A percentile compares a stretch with the other conserved stretches of the same genome.
phyloP scores from a whole-genome alignment of 1,140 invertebrate genomes.

The Rhynchophorus ferrugineus region DNA sequence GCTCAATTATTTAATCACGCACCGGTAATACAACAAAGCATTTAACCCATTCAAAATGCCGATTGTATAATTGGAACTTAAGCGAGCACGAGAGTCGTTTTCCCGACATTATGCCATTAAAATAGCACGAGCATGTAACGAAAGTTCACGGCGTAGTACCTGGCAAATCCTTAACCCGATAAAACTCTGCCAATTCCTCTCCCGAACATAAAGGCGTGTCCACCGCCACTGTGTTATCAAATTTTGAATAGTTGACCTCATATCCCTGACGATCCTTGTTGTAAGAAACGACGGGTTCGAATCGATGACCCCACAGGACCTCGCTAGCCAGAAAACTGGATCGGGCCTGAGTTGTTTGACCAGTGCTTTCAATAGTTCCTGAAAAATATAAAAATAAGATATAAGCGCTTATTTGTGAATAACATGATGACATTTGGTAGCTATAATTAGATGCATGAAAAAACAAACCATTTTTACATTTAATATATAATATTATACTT shows the following conservation, averaged over 20 bases:
- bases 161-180: constrained; percentile 20
- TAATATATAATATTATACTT: too few species aligned
- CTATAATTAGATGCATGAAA: too few species aligned
- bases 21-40: background rate
- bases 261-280: constrained; percentile 86
- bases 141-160: too few species aligned
- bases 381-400: background rate
- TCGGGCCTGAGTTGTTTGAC: constrained; percentile 76
- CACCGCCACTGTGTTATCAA: constrained; percentile 85
- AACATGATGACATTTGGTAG: background rate
- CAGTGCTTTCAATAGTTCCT: constrained; percentile 69
- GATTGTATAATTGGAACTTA: background rate
- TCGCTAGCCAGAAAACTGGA: constrained; percentile 84
- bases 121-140: background rate
- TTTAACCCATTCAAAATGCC: background rate
- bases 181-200: constrained; percentile 56
- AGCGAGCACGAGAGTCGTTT: background rate
- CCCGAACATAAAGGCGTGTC: constrained; percentile 73
- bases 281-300: constrained; percentile 77
- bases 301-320: constrained; percentile 88
- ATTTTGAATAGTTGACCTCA: constrained; percentile 83
- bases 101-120: background rate
- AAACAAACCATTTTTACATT: too few species aligned
- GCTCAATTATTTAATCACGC: background rate
- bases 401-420: background rate